Evolutionary conservation across 2,113 vertebrate genomes (phyloP).

Genomic region (Caranx ignobilis): DNA sequence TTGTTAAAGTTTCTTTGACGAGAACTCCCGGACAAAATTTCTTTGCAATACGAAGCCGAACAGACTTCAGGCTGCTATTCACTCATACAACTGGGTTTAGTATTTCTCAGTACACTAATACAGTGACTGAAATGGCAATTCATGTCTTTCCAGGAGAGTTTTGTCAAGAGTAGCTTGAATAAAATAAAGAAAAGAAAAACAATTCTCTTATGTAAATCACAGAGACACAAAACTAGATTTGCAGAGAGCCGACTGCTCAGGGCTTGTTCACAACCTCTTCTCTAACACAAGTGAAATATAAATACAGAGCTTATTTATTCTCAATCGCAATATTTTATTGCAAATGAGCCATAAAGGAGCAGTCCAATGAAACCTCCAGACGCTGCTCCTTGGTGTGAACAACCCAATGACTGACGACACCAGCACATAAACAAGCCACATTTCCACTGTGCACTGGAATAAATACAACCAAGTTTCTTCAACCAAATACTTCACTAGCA

Average conservation of each 20-base stretch:
- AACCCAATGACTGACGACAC: not conserved
- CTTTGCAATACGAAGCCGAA: conserved; percentile 20
- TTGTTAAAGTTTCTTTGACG: conserved; percentile 37
- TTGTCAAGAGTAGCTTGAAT: conserved; percentile 6
- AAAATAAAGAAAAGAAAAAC: not conserved
- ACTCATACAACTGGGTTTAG: conserved; percentile 15
- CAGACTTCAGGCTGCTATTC: not conserved
- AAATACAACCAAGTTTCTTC: not conserved
- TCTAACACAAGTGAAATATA: not conserved
- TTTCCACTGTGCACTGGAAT: not conserved
- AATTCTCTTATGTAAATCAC: conserved; percentile 8
- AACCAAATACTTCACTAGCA: not conserved
- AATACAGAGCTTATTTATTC: not conserved
- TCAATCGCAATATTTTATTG: not conserved
- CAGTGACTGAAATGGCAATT: conserved; percentile 44
- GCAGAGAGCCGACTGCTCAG: not conserved
- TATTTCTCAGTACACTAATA: conserved; percentile 8
- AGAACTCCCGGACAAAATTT: conserved; percentile 33
- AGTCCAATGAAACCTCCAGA: not conserved
- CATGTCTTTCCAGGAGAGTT: not conserved
- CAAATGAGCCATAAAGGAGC: not conserved
- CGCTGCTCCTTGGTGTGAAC: not conserved
- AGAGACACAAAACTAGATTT: conserved; percentile 1
- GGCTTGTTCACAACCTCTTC: not conserved
- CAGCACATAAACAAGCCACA: not conserved